Percentiles rank a stretch among this genome's conserved stretches.
Evolutionary conservation across 2,888 invertebrate species (phyloP).

Genomic region (Synanthedon vespiformis): DNA sequence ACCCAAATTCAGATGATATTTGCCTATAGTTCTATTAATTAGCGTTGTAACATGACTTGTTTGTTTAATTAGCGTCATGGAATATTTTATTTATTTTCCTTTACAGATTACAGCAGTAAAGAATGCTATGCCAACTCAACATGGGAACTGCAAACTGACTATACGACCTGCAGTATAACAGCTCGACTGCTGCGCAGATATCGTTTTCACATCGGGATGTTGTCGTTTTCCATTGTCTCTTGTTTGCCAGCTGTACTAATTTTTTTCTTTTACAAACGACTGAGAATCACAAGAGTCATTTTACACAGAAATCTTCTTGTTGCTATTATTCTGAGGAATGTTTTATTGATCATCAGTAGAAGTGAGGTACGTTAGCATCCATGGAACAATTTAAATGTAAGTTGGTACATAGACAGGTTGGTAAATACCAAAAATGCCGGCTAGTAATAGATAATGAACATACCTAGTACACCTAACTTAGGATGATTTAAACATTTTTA

Average conservation of each 20-base stretch:
- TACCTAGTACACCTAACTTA: too few relatives aligned
- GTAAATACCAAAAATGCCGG: too few relatives aligned
- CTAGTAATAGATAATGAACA: too few relatives aligned
- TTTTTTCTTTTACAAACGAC: slow-evolving; percentile 64
- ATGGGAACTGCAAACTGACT: slow-evolving; percentile 73
- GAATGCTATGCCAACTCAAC: slow-evolving; percentile 61
- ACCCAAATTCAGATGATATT: too few relatives aligned
- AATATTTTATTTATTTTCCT: neutral
- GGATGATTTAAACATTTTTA: too few relatives aligned
- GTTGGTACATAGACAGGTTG: neutral
- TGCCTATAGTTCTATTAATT: too few relatives aligned
- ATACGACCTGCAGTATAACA: slow-evolving; percentile 67
- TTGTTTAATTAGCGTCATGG: too few relatives aligned
- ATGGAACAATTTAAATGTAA: neutral
- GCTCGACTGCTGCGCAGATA: slow-evolving; percentile 62
- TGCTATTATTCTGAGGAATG: slow-evolving; percentile 68
- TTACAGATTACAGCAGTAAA: slow-evolving; percentile 70
- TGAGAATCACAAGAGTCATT: slow-evolving; percentile 64
- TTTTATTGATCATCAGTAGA: slow-evolving; percentile 69
- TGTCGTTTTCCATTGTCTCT: slow-evolving; percentile 60
- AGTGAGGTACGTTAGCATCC: slow-evolving; percentile 42
- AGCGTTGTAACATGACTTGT: too few relatives aligned
- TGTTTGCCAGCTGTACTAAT: slow-evolving; percentile 71
- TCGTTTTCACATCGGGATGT: slow-evolving; percentile 62
- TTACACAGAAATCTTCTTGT: slow-evolving; percentile 73